Evolutionary conservation across 2,113 vertebrate species (phyloP).

Genomic region (Cyprinodon tularosa): DNA sequence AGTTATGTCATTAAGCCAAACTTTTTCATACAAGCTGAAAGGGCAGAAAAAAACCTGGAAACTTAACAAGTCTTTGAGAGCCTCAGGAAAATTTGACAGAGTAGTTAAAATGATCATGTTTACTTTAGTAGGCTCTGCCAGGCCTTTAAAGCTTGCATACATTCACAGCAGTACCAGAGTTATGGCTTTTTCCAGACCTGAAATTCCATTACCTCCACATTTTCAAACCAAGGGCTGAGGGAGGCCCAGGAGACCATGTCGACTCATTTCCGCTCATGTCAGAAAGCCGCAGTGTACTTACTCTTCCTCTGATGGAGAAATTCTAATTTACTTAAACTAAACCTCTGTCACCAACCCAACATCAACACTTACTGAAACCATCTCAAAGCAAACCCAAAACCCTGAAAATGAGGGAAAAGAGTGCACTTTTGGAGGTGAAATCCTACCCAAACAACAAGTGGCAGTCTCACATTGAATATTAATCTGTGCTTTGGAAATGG

Average conservation of each 20-base stretch:
- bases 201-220: constrained; percentile 57
- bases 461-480: not conserved
- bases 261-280: constrained; percentile 69
- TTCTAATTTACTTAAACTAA: constrained; percentile 62
- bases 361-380: constrained; percentile 24
- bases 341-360: constrained; percentile 33
- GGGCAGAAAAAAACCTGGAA: constrained; percentile 4
- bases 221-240: constrained; percentile 50
- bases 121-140: constrained; percentile 59
- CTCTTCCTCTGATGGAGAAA: constrained; percentile 49
- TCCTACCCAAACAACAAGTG: not conserved
- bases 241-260: constrained; percentile 64
- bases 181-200: constrained; percentile 65
- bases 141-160: constrained; percentile 45
- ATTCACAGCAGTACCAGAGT: constrained; percentile 29
- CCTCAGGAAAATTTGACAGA: constrained; percentile 58
- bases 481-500: not conserved
- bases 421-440: not conserved
- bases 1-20: constrained; percentile 50
- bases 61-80: constrained; percentile 29
- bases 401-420: constrained; percentile 7
- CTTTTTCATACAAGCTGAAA: constrained; percentile 38
- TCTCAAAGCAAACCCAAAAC: constrained; percentile 34
- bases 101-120: constrained; percentile 66
- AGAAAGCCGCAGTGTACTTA: constrained; percentile 41